Conservation (phyloP, 1,140 invertebrate species). For the Atta texana region DNA sequence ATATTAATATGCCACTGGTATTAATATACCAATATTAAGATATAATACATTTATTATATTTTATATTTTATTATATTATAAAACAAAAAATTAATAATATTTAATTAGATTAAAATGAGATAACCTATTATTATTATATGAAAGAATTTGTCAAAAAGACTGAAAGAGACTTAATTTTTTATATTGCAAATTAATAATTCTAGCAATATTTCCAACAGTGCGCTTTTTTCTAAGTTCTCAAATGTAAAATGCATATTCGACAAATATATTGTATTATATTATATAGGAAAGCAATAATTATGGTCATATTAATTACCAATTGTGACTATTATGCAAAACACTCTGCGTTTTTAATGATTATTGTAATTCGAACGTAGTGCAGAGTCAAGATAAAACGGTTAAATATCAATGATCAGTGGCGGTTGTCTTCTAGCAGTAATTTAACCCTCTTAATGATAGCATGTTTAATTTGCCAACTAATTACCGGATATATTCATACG, state of each 20-base stretch:
- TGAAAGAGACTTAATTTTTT: neutral
- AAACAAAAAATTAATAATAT: too few relatives aligned
- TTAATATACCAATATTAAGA: too few relatives aligned
- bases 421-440: conserved; percentile 2
- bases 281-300: neutral
- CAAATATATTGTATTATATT: neutral
- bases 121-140: neutral
- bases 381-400: conserved; percentile 13
- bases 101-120: neutral
- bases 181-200: neutral
- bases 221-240: neutral
- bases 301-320: conserved; percentile 27
- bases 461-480: conserved; percentile 20
- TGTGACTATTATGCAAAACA: conserved; percentile 10
- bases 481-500: conserved; percentile 1
- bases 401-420: neutral
- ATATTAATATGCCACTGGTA: neutral
- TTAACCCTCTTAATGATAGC: neutral
- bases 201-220: neutral
- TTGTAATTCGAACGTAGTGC: neutral
- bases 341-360: neutral
- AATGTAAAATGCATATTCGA: neutral
- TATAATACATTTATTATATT: neutral
- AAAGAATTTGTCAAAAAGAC: neutral
- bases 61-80: too few relatives aligned